Conservation (phyloP, 2,888 invertebrate species). For the Polia nebulosa region DNA sequence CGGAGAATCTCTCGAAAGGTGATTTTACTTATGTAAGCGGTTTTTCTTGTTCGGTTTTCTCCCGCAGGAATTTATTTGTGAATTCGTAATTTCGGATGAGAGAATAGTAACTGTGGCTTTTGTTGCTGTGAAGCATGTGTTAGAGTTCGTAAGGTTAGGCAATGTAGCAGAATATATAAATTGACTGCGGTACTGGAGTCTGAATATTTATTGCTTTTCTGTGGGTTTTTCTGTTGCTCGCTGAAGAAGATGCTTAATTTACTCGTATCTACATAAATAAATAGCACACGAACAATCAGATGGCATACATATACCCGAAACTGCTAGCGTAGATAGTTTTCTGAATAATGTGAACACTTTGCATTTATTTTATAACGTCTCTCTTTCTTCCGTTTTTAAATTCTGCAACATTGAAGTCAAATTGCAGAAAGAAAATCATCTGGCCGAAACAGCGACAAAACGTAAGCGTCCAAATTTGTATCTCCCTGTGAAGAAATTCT, state of each 20-base stretch:
- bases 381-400: conserved; percentile 10
- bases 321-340: neutral
- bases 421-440: conserved; percentile 21
- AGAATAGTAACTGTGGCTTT: conserved; percentile 31
- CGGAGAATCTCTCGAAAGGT: conserved; percentile 58
- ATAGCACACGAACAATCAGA: conserved; percentile 5
- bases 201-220: conserved; percentile 30
- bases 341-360: conserved; percentile 18
- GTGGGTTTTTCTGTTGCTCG: conserved; percentile 1
- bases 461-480: conserved; percentile 37
- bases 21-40: conserved; percentile 65
- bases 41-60: conserved; percentile 54
- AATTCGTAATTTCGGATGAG: conserved; percentile 52
- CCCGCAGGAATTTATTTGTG: conserved; percentile 48
- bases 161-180: conserved; percentile 41
- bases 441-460: conserved; percentile 28
- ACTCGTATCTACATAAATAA: conserved; percentile 6
- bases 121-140: conserved; percentile 20
- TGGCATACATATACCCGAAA: neutral
- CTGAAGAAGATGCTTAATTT: conserved; percentile 12
- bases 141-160: conserved; percentile 8
- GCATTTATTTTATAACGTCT: conserved; percentile 25
- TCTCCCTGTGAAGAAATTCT: conserved; percentile 46
- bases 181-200: conserved; percentile 15
- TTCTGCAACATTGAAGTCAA: conserved; percentile 8